Evolutionary conservation across 35 echinoderm and acorn worm species (phyloP).

Genomic region (Lytechinus variegatus): DNA sequence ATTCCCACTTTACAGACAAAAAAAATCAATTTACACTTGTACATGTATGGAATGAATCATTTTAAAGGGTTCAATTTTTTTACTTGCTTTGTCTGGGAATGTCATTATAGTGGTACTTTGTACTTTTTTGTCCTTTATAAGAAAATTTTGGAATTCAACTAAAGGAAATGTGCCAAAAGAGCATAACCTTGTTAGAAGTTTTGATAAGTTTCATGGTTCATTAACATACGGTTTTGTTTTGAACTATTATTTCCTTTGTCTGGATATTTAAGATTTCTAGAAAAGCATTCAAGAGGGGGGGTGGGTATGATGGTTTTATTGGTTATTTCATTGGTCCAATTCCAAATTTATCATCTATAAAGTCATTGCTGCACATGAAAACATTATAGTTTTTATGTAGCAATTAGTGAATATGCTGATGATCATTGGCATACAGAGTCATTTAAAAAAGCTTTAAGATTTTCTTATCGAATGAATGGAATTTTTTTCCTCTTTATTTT

Average conservation of each 20-base stretch:
- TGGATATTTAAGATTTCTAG: background rate
- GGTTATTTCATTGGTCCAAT: too few species aligned
- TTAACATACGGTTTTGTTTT: background rate
- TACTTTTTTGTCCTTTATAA: background rate
- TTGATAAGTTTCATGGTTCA: background rate
- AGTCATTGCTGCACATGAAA: too few species aligned
- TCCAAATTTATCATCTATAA: too few species aligned
- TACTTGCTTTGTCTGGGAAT: slow-evolving; percentile 1
- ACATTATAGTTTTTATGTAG: too few species aligned
- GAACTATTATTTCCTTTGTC: background rate
- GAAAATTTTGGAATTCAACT: background rate
- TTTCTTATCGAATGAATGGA: too few species aligned
- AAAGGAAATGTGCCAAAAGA: background rate
- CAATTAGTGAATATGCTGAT: too few species aligned
- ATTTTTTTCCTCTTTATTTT: too few species aligned
- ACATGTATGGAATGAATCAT: background rate
- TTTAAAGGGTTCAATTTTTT: background rate
- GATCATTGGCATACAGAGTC: too few species aligned
- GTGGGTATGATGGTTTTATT: too few species aligned
- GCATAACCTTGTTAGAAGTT: background rate
- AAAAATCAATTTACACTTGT: background rate
- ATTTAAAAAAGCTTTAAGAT: too few species aligned
- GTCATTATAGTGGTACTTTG: background rate
- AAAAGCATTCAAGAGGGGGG: too few species aligned
- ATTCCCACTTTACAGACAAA: background rate